These are phyloP conservation scores for Mallateleia sp. DNA, from an alignment of 2,888 invertebrate genomes.

Conservation along the genomic window DNA sequence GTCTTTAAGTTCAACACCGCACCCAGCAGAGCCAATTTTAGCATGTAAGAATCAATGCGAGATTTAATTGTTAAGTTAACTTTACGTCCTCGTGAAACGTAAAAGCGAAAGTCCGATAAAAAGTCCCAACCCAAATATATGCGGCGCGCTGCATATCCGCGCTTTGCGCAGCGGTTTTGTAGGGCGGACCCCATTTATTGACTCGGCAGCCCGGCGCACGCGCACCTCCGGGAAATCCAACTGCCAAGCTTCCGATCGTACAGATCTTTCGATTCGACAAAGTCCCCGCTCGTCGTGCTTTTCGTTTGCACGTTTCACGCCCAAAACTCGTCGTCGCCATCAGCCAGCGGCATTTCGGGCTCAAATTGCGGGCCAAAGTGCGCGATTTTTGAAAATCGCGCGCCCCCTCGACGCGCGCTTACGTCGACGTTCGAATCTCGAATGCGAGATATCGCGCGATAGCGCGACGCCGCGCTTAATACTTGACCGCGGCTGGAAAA, in stretches of 20 bases:
- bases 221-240: constrained; percentile 75
- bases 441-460: constrained; percentile 80
- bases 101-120: neutral
- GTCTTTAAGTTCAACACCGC: constrained; percentile 19
- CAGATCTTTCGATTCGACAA: constrained; percentile 61
- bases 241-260: constrained; percentile 48
- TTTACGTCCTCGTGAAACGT: neutral
- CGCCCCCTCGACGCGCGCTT: constrained; percentile 64
- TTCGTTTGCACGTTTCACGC: constrained; percentile 35
- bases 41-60: neutral
- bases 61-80: constrained; percentile 4
- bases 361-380: constrained; percentile 25
- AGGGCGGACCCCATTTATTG: constrained; percentile 85
- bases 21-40: neutral
- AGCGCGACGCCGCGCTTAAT: constrained; percentile 82
- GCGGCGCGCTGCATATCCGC: constrained; percentile 28
- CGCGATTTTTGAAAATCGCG: constrained; percentile 76
- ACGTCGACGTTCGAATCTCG: constrained; percentile 67
- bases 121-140: constrained; percentile 23
- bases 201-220: constrained; percentile 83
- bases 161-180: constrained; percentile 79
- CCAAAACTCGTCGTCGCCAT: constrained; percentile 16
- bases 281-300: constrained; percentile 47
- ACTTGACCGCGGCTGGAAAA: constrained; percentile 84
- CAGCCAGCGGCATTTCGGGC: neutral